Evolutionary conservation across 35 echinoderm and acorn worm species (phyloP).

Genomic region (Heliocidaris tuberculata): DNA sequence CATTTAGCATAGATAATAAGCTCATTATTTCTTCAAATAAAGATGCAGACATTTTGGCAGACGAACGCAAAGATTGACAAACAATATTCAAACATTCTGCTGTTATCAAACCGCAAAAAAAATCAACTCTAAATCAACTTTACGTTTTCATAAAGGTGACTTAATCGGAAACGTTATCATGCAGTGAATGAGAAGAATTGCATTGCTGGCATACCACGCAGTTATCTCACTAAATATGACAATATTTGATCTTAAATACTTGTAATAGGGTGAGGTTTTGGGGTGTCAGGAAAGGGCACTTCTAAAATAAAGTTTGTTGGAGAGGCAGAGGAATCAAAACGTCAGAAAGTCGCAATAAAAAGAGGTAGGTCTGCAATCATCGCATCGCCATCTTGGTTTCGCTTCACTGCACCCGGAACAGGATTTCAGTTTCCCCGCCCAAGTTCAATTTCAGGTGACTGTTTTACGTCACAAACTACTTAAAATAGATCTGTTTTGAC

Average conservation of each 20-base stretch:
- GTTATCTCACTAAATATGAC: neutral
- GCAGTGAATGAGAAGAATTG: neutral
- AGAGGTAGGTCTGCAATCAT: conserved; percentile 29
- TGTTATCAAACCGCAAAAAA: conserved; percentile 12
- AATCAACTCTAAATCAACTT: neutral
- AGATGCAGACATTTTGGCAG: conserved; percentile 9
- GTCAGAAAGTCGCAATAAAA: neutral
- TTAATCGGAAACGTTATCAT: neutral
- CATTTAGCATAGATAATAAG: conserved; percentile 12
- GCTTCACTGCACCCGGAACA: conserved; percentile 30
- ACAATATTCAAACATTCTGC: neutral
- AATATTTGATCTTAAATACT: conserved; percentile 6
- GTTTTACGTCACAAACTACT: conserved; percentile 21
- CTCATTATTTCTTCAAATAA: conserved; percentile 13
- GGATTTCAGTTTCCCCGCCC: conserved; percentile 5
- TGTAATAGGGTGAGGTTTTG: neutral
- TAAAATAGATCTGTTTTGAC: conserved; percentile 21
- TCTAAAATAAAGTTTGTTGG: conserved; percentile 3
- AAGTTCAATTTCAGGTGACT: conserved; percentile 41
- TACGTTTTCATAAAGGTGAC: neutral
- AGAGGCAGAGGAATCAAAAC: neutral
- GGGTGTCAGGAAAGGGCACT: neutral
- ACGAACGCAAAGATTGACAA: conserved; percentile 1
- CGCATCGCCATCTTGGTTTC: neutral
- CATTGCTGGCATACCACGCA: neutral